Base-by-base conservation (phyloP, 2,888 invertebrate genomes). In the Hirtodrosophila duncani region DNA sequence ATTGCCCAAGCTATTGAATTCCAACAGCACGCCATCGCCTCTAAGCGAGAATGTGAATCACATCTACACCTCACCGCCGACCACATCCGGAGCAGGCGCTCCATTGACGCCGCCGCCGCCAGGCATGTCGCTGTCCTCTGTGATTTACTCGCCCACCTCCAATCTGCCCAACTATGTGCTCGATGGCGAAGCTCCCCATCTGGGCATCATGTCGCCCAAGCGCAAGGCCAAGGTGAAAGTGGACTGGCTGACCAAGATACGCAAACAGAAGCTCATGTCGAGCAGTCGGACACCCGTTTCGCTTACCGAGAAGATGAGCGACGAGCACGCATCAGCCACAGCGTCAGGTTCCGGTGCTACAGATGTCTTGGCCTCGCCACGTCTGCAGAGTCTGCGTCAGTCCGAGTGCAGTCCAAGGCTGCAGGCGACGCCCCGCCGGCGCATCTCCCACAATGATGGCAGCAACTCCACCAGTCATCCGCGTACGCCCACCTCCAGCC, bases 91-190 rank as follows among this genome's bases (percentile, higher is more conserved):
- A 1, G 39, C 65, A 0, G 42, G 67, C 6, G 85, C 59, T 8
- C 11, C 51, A 1, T 30, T 58, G 1, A 42, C 61, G 6, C 85
- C 58, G n/a, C n/a, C n/a, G n/a, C 24, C 20, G 3, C 44, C 27
- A 17, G 11, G 23, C 37, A 45, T 44, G 0, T 16, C 63, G 0
- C 50, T 69, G 3, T 51, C 77, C 11, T 83, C 63, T 55, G 85
- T 60, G 57, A 85, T 64, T 79, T 87, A 87, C 34, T 91, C 92
- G 1, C 92, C 93, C 0, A 92, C 92, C 0, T 88, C 89, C 9
- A 91, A 94, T 82, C 84, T 95, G 53, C 95, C 95, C 0, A 92
- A 95, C 86, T 95, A 89, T 71, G 93, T 93, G 0, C 65, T 91
- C 8, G 91, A 92, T 67, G 94, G 94, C 0, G 91, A 91, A 23